These are phyloP conservation scores for Triplophysa yarkandensis DNA, from an alignment of 2,797 vertebrate species.

Conservation along the genomic window DNA sequence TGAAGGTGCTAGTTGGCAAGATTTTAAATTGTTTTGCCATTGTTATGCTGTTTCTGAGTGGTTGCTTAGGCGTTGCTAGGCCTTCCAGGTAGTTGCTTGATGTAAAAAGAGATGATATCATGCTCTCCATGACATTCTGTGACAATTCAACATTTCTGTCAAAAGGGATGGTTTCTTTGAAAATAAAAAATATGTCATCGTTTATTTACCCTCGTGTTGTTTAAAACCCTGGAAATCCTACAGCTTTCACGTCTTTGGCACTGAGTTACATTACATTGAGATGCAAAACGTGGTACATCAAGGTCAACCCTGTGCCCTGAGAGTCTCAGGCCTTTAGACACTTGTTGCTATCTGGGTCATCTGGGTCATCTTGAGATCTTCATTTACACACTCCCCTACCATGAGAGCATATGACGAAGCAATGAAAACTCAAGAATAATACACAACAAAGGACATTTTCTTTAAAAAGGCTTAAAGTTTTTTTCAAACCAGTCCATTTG, in stretches of 20 bases:
- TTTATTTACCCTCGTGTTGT: too few species aligned
- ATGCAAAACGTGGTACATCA: constrained; percentile 42
- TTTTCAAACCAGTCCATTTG: background rate
- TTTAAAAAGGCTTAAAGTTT: constrained; percentile 20
- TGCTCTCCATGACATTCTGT: background rate
- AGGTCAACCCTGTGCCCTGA: constrained; percentile 47
- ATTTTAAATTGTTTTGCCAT: background rate
- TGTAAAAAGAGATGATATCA: background rate
- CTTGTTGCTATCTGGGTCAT: constrained; percentile 69
- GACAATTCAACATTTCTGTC: background rate
- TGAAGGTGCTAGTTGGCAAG: background rate
- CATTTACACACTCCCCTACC: constrained; percentile 35
- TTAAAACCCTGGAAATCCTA: background rate
- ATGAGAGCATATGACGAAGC: constrained; percentile 29
- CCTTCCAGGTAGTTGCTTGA: background rate
- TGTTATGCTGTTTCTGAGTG: background rate
- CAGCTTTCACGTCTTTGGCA: background rate
- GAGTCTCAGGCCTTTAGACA: constrained; percentile 54
- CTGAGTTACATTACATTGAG: background rate
- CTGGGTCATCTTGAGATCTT: constrained; percentile 62
- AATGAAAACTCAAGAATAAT: constrained; percentile 28
- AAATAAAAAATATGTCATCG: too few species aligned
- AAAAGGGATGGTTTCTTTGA: too few species aligned
- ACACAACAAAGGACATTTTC: constrained; percentile 4
- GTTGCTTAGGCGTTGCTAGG: background rate